phyloP scores from a whole-genome alignment of 2,888 invertebrate genomes.

The Euphydryas editha region DNA sequence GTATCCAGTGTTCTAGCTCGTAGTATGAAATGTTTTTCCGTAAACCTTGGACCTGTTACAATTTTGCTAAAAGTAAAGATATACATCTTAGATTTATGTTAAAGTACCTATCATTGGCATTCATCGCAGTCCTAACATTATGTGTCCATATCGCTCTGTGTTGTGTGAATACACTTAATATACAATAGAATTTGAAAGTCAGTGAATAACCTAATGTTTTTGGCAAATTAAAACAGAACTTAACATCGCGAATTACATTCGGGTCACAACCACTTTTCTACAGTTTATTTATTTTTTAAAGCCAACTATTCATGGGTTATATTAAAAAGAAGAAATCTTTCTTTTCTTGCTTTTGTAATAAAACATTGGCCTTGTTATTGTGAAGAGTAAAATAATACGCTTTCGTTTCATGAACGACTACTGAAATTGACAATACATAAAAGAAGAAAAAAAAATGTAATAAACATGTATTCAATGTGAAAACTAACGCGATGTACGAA shows the following conservation, averaged over 20 bases:
- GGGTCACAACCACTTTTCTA: conserved; percentile 14
- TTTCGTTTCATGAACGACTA: conserved; percentile 34
- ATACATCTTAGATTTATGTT: too few relatives aligned
- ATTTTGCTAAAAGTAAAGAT: too few relatives aligned
- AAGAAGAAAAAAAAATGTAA: conserved; percentile 24
- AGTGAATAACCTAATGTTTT: neutral
- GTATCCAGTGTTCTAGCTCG: too few relatives aligned
- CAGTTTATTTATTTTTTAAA: conserved; percentile 19
- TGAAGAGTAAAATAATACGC: conserved; percentile 28
- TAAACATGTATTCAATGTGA: conserved; percentile 39
- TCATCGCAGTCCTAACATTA: too few relatives aligned
- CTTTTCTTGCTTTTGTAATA: conserved; percentile 24
- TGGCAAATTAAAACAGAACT: neutral
- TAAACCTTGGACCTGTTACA: too few relatives aligned
- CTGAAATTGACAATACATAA: conserved; percentile 32
- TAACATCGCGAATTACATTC: conserved; percentile 2
- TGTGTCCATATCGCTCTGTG: too few relatives aligned
- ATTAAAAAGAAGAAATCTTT: conserved; percentile 21
- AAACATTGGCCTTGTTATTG: conserved; percentile 35
- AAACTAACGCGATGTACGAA: conserved; percentile 33
- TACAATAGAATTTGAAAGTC: neutral
- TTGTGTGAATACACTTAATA: too few relatives aligned
- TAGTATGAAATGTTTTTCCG: too few relatives aligned
- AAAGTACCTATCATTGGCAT: too few relatives aligned
- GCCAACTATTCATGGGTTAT: conserved; percentile 23